Base-by-base conservation (phyloP, 2,888 invertebrate species). In the Ceratothoa steindachneri region DNA sequence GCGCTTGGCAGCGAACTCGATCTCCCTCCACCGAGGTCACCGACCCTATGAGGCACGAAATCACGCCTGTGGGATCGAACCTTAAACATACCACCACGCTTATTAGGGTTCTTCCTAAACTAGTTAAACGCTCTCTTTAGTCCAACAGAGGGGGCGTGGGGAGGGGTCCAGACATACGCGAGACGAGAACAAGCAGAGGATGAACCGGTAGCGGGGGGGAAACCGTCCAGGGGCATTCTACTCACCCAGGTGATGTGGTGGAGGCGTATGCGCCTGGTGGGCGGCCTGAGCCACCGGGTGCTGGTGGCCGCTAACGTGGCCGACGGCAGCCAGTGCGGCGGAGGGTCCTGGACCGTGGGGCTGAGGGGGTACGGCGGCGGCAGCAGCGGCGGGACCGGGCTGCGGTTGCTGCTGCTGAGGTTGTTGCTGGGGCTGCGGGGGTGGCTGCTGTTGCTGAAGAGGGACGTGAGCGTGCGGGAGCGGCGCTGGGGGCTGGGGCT, bases 291-390 rank as follows among this genome's bases (percentile, higher is more conserved):
- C 22, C 60, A 31, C 28, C 69, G 69, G 65, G 64, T 69, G 72
- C 65, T 68, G 68, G 30, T 67, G 72, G 30, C 71, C 24, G 73
- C 68, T 68, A 67, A 30, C 51, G 66, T 53, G 31, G 68, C 73
- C 31, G 71, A 65, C 27, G 65, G 68, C 15, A 67, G 41, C 71
- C 24, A 72, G 53, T 22, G 74, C 72, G 9, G 66, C 66, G 3
- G 73, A 52, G 52, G 73, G 67, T 51, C 65, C 71, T 53, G 67
- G 51, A 31, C 41, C 68, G 60, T 69, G 53, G n/a, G 69, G 69
- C 27, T 67, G 70, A 30, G 72, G 69, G 55, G 72, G 52, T 31
- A 72, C 74, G 27, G 52, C 69, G 28, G 64, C 64, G 29, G 69
- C 73, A 27, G 71, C 51, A 24, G 29, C 65, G n/a, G 65, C 51